Evolutionary conservation across 2,113 vertebrate species (phyloP), one percentile per base, ranked within the genome.

Genomic region (Lonchura striata): DNA sequence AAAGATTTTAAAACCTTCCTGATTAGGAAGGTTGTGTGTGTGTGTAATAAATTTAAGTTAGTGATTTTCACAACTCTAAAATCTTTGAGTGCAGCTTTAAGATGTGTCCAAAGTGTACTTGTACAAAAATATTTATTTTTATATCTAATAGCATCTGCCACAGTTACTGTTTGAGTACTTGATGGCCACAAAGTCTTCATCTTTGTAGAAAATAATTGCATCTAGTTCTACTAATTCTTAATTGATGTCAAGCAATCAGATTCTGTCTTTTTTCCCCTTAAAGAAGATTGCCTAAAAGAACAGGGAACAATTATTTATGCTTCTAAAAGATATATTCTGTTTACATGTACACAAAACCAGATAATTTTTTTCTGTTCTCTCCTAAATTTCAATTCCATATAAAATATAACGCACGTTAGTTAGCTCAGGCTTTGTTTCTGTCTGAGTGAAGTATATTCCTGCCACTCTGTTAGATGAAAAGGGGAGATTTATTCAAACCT

Each of bases 21-120:
- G 0, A 31, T 20, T 19, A 3, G 7, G 7, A 4, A 8, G 10
- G 3, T 12, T n/a, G n/a, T 22, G 9, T 31, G 11, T 5, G 2
- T 33, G 28, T 31, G 11, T 10, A 70, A 70, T 30, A 78, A 84
- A 74, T 60, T 77, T 53, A 66, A 63, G 7, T 50, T 54, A 46
- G n/a, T 52, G 30, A 35, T 77, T 95, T 72, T 77, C 35, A 78
- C 23, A 83, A 19, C 20, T 28, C 30, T 54, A 27, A 46, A 59
- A 50, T 42, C 18, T 59, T 11, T 65, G 10, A 56, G 4, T 37
- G 50, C 3, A 71, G 16, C 24, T 37, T 63, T 44, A 47, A 21
- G 13, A 27, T 53, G 12, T 64, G 15, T 46, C 28, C 27, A 31
- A 80, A 64, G 1, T 17, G 7, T 65, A 56, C 10, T 46, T 85